Percentiles rank a stretch among this genome's conserved stretches.
phyloP scores from a whole-genome alignment of 2,113 vertebrate species.

The Bos indicus region DNA sequence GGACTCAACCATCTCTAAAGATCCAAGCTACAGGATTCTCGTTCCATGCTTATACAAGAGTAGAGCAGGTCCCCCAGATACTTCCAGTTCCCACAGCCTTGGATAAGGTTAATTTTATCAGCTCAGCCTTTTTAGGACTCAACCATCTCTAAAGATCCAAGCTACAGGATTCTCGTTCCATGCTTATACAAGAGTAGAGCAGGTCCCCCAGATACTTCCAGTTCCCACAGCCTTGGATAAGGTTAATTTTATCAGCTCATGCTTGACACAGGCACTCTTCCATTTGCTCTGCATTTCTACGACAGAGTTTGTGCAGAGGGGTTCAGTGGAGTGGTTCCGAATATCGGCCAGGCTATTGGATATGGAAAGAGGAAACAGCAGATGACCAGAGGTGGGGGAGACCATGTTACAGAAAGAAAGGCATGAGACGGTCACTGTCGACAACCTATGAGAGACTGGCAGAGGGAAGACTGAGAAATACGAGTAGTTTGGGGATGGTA shows the following conservation, averaged over 20 bases:
- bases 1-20: not conserved
- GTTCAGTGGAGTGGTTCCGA: not conserved
- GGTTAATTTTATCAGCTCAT: not conserved
- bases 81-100: not conserved
- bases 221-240: not conserved
- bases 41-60: not conserved
- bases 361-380: not conserved
- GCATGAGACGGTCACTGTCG: rapidly evolving
- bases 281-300: rapidly evolving
- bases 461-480: not conserved
- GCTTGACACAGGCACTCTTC: not conserved
- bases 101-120: not conserved
- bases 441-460: not conserved
- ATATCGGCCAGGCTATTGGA: rapidly evolving
- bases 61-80: not conserved
- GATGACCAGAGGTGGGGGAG: too few relatives aligned
- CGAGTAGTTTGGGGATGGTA: too few relatives aligned
- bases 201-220: not conserved
- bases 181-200: not conserved
- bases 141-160: rapidly evolving
- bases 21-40: not conserved
- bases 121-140: not conserved
- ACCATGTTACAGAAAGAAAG: rapidly evolving
- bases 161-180: not conserved
- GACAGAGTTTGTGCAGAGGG: not conserved